Evolutionary conservation across 2,113 vertebrate species (phyloP), one percentile per base, ranked within the genome.

Genomic region (Rattus rattus): DNA sequence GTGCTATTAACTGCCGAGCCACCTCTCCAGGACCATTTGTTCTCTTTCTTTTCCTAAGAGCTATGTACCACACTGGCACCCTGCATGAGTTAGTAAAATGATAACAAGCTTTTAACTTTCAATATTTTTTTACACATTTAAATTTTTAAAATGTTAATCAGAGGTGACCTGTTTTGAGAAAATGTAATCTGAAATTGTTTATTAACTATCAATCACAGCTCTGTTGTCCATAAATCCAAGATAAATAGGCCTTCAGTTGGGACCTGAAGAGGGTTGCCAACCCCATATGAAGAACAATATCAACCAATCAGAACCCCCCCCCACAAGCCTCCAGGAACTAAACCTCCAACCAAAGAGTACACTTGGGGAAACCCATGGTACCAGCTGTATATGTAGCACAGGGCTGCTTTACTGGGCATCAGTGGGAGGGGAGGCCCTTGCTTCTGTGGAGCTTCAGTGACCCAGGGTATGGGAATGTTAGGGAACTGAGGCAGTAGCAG

Each of bases 71-170:
- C 54, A 26, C 52, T 77, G 69, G 59, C 39, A 81, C 54, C 80
- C 77, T 83, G 9, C 49, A 92, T 3, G 49, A 77, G 77, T 94
- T 19, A 87, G n/a, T 72, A 81, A 91, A 16, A 49, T 69, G 24
- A 59, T 85, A 84, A 79, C 30, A 89, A 24, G 61, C 52, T 84
- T 76, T 93, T 54, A 87, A 77, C 65, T 52, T 94, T 75, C 33
- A 12, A 80, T 20, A 75, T 81, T 91, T 81, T 91, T 86, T 94
- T 63, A 80, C 2, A 69, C 85, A 73, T 94, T 92, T 92, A 70
- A 24, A 81, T 6, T 72, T 96, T 94, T 75, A 20, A 65, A 90
- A 81, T 59, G 11, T 49, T 81, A 89, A 52, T 30, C 54, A 73
- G 47, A 20, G 43, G 14, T 6, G 19, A 47, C 9, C 1, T 47